Evolutionary conservation across 2,888 invertebrate genomes (phyloP).

Genomic region (Nysson spinosus): DNA sequence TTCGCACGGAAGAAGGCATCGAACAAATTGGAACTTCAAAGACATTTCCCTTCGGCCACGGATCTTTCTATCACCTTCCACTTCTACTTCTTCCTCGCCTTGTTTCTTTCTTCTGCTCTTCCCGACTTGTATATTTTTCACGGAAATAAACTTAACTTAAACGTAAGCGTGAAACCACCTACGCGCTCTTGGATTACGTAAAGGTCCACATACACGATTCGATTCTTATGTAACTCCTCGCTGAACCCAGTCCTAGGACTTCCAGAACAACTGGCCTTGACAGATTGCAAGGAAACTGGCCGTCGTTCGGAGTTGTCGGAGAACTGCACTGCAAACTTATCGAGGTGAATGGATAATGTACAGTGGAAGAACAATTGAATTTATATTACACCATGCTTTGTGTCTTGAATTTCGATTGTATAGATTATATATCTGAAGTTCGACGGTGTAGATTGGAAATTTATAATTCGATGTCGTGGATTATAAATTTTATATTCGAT

Average conservation of each 20-base stretch:
- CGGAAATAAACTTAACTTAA: slow-evolving; percentile 38
- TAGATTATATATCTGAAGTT: too few relatives aligned
- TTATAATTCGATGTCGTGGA: too few relatives aligned
- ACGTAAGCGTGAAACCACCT: slow-evolving; percentile 27
- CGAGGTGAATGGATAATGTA: slow-evolving; percentile 9
- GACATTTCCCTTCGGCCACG: slow-evolving; percentile 18
- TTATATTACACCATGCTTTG: too few relatives aligned
- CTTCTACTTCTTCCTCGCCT: too few relatives aligned
- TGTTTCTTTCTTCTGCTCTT: too few relatives aligned
- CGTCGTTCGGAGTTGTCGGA: slow-evolving; percentile 38
- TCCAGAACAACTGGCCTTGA: slow-evolving; percentile 36
- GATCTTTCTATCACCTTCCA: slow-evolving; percentile 1
- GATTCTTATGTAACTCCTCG: slow-evolving; percentile 32
- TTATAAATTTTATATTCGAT: too few relatives aligned
- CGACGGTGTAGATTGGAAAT: too few relatives aligned
- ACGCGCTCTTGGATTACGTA: not conserved
- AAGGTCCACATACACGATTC: slow-evolving; percentile 8
- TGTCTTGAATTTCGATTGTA: too few relatives aligned
- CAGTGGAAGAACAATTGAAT: too few relatives aligned
- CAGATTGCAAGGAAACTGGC: slow-evolving; percentile 31
- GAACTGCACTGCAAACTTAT: slow-evolving; percentile 15
- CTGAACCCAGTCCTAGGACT: not conserved
- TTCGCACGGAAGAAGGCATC: slow-evolving; percentile 32
- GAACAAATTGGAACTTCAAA: slow-evolving; percentile 53
- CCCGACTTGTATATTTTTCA: not conserved